A percentile compares a stretch with the other conserved stretches of the same genome.
Conservation (phyloP, 2,113 vertebrate species). For the Orthonyx spaldingii region DNA sequence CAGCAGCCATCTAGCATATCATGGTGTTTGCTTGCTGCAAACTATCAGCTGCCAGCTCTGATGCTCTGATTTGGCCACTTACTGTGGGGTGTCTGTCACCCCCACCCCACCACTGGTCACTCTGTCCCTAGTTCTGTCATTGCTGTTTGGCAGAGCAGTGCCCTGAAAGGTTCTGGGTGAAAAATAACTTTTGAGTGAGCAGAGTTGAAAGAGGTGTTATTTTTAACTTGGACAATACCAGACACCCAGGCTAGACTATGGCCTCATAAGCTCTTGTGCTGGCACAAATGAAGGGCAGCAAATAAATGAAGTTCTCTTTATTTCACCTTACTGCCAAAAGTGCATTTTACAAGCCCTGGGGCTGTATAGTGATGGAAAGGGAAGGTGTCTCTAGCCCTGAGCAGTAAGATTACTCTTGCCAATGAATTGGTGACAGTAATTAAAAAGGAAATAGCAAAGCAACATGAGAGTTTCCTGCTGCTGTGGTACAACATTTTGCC, state of each 20-base stretch:
- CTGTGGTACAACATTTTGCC: background rate
- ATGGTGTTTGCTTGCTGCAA: background rate
- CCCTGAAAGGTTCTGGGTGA: background rate
- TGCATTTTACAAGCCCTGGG: background rate
- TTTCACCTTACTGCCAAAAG: background rate
- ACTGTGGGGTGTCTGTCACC: background rate
- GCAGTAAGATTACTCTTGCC: background rate
- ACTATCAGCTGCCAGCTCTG: background rate
- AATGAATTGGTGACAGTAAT: conserved; percentile 32
- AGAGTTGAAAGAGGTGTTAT: background rate
- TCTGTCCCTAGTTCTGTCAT: background rate
- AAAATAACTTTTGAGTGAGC: background rate
- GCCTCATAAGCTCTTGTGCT: background rate
- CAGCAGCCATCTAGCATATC: background rate
- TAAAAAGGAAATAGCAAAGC: conserved; percentile 29
- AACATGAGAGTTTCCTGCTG: background rate
- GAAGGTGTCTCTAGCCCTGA: background rate
- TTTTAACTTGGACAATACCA: background rate
- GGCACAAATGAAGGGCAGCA: background rate
- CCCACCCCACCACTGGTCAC: background rate
- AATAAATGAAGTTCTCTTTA: conserved; percentile 23
- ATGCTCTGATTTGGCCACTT: background rate
- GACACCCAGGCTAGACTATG: background rate
- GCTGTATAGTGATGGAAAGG: background rate
- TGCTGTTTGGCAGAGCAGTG: background rate